Evolutionary conservation across 2,888 invertebrate genomes (phyloP), one percentile per base, ranked within the genome.

Genomic region (Hypolimnas misippus): DNA sequence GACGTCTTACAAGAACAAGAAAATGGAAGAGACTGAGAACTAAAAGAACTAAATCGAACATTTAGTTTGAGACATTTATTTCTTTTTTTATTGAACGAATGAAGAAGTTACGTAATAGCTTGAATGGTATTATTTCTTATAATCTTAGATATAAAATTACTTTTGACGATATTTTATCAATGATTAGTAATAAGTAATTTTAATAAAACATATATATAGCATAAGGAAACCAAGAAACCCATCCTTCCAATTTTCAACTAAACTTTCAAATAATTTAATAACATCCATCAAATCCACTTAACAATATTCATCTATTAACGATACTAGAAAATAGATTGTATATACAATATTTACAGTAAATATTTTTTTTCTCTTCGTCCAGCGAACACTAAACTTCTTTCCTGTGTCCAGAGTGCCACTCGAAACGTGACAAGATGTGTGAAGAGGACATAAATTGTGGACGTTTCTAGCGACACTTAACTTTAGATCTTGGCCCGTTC

Each of bases 401-500:
- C 63, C 65, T 68, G 63, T 63, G 61, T 62, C 59, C 62, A 59
- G 54, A 62, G 66, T 65, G 66, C 62, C 65, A 59, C 63, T 62
- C 60, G 56, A 63, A 63, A 62, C 62, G 68, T 66, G 67, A 63
- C 69, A 65, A 67, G 70, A 65, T 62, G 58, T 64, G 54, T 65
- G 68, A 59, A 63, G 68, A 54, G 67, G 68, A 68, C 69, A 68
- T 72, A 73, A 76, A 74, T 75, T 70, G 73, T 75, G 74, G 78
- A 74, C 83, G 69, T 77, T 76, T 85, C 85, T 71, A 84, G 84
- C 74, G 73, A 67, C 71, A 71, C 76, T 76, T 76, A 78, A 78
- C 75, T 81, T 77, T 84, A 85, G 75, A 82, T 86, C 82, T 79
- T 70, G 72, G 79, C 75, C 70, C 72, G 73, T 67, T 75, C 82